Conservation (phyloP, 2,797 vertebrate species). For the Gastrophryne carolinensis region DNA sequence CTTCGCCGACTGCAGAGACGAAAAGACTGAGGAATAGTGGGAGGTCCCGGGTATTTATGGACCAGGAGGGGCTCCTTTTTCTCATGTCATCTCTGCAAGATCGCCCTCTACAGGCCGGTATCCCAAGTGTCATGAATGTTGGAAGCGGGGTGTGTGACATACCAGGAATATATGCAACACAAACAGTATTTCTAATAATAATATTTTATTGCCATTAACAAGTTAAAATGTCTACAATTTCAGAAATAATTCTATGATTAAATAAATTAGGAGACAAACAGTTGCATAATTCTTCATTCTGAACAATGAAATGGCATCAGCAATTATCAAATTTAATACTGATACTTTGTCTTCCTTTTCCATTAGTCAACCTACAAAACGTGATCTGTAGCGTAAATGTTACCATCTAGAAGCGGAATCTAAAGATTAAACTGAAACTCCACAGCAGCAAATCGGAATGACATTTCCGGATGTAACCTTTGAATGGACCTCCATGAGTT, state of each 20-base stretch:
- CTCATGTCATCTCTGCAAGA: no score
- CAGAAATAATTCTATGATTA: slow-evolving; percentile 29
- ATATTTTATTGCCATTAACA: slow-evolving; percentile 40
- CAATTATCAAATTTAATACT: slow-evolving; percentile 22
- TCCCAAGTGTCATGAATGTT: no score
- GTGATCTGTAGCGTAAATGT: background rate
- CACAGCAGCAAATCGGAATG: background rate
- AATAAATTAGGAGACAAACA: slow-evolving; percentile 29
- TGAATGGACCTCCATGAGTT: background rate
- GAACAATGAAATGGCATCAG: slow-evolving; percentile 15
- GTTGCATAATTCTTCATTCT: background rate
- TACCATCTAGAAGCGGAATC: background rate
- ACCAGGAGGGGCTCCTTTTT: no score
- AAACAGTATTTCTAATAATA: background rate
- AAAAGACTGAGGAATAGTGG: no score
- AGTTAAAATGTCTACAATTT: slow-evolving; percentile 27
- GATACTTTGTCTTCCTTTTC: background rate
- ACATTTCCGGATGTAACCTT: background rate
- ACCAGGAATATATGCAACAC: no score
- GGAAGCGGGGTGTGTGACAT: no score
- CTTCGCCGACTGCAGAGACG: no score
- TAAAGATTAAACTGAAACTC: background rate
- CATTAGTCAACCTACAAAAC: background rate
- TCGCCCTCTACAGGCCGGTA: no score
- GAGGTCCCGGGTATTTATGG: no score